Evolutionary conservation across 2,888 invertebrate species (phyloP).

Genomic region (Rotaria magnacalcarata): DNA sequence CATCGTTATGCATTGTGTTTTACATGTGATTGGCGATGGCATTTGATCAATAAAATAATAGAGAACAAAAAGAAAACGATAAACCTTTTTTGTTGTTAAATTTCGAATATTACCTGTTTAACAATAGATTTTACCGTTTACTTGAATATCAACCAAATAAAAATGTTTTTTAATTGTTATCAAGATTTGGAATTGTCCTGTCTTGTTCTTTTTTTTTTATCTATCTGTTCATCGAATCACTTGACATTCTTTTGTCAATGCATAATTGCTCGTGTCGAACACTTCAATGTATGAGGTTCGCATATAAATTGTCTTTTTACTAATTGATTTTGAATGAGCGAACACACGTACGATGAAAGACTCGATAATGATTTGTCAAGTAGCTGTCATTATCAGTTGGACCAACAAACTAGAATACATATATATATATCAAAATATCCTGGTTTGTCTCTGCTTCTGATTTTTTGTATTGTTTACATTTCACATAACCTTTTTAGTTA

Average conservation of each 20-base stretch:
- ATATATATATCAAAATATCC: not conserved
- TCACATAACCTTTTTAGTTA: slow-evolving; percentile 20
- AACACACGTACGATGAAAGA: slow-evolving; percentile 26
- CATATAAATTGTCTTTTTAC: slow-evolving; percentile 23
- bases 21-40: not conserved
- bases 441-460: not conserved
- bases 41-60: not conserved
- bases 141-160: not conserved
- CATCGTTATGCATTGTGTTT: not conserved
- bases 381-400: slow-evolving; percentile 29
- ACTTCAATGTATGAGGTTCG: slow-evolving; percentile 18
- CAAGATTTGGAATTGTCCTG: not conserved
- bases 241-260: slow-evolving; percentile 20
- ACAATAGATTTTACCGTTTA: not conserved
- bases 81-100: not conserved
- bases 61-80: not conserved
- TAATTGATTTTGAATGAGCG: slow-evolving; percentile 31
- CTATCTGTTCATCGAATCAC: slow-evolving; percentile 29
- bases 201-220: slow-evolving; percentile 12
- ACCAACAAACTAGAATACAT: not conserved
- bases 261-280: slow-evolving; percentile 31
- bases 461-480: not conserved
- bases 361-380: slow-evolving; percentile 29
- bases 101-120: not conserved
- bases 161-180: not conserved